These are phyloP conservation scores for Danio aesculapii DNA, from an alignment of 2,797 vertebrate genomes.

Conservation along the genomic window DNA sequence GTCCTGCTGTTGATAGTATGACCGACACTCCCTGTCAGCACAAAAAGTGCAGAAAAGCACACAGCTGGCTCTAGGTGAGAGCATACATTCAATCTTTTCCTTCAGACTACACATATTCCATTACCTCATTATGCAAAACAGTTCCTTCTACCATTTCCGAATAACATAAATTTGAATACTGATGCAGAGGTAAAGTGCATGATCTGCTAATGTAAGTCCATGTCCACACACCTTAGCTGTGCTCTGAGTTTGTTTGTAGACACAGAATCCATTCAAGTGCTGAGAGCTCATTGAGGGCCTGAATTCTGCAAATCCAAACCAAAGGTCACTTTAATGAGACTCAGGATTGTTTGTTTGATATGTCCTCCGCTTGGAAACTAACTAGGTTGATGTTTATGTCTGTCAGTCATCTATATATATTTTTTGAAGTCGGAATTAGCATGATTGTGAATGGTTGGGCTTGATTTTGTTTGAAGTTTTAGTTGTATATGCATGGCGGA, in stretches of 20 bases:
- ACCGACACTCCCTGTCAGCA: not conserved
- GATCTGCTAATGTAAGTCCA: slow-evolving; percentile 23
- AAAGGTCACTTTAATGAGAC: slow-evolving; percentile 27
- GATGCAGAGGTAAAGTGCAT: slow-evolving; percentile 48
- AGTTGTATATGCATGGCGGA: slow-evolving; percentile 21
- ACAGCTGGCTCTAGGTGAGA: not conserved
- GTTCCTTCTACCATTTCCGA: not conserved
- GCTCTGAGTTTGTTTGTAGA: not conserved
- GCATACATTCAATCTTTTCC: slow-evolving; percentile 19
- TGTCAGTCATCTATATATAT: not conserved
- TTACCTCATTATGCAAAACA: not conserved
- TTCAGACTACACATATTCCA: not conserved
- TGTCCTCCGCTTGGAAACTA: slow-evolving; percentile 32
- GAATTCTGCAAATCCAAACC: slow-evolving; percentile 20
- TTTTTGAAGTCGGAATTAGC: not conserved
- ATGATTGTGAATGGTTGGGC: slow-evolving; percentile 12
- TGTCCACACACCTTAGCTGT: not conserved
- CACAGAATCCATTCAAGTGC: not conserved
- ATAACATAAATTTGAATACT: slow-evolving; percentile 14
- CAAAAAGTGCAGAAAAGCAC: not conserved
- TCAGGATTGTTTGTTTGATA: not conserved
- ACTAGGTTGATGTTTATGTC: not conserved
- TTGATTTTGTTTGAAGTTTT: slow-evolving; percentile 11
- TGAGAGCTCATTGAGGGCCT: slow-evolving; percentile 11
- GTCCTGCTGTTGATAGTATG: not conserved